Evolutionary conservation across 2,888 invertebrate genomes (phyloP), one percentile per base, ranked within the genome.

Genomic region (Erynnis tages): DNA sequence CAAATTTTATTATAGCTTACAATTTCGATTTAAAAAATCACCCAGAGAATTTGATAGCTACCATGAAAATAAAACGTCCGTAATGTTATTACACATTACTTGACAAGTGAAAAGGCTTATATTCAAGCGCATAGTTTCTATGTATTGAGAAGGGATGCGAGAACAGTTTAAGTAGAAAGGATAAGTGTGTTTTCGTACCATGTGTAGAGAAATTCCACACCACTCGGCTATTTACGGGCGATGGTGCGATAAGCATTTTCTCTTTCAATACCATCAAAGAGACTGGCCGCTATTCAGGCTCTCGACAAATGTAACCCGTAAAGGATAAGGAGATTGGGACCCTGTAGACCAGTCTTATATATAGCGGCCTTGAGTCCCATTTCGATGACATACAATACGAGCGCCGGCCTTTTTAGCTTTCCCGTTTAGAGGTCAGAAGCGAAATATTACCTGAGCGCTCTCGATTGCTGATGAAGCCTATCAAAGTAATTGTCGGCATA

Each of bases 201-300:
- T 79, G 79, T 83, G 79, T 77, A 76, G 80, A 81, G 80, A 80
- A 84, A 82, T 80, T 82, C 82, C 79, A 82, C 82, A 83, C 82
- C 81, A 78, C 77, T 82, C 77, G 69, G 76, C 80, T 85, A 83
- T 85, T 84, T 85, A 82, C 81, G 76, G 73, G 76, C 81, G 83
- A 84, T 82, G 79, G 83, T 73, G 79, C 85, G 85, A 85, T 86
- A 86, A 83, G 82, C 80, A 82, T 85, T 86, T 83, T 82, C 84
- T 80, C 81, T 83, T 85, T 86, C 86, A 85, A 84, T 82, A 79
- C 80, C 76, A 79, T 85, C 83, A 83, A 82, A 86, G 82, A 78
- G 79, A 82, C 84, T 82, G 80, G 76, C 77, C 82, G 77, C 71
- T 80, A 84, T 85, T 85, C 84, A 84, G 61, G 66, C 69, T 65